Evolutionary conservation across 2,113 vertebrate genomes (phyloP), one percentile per base, ranked within the genome.

Genomic region (Gadus macrocephalus): DNA sequence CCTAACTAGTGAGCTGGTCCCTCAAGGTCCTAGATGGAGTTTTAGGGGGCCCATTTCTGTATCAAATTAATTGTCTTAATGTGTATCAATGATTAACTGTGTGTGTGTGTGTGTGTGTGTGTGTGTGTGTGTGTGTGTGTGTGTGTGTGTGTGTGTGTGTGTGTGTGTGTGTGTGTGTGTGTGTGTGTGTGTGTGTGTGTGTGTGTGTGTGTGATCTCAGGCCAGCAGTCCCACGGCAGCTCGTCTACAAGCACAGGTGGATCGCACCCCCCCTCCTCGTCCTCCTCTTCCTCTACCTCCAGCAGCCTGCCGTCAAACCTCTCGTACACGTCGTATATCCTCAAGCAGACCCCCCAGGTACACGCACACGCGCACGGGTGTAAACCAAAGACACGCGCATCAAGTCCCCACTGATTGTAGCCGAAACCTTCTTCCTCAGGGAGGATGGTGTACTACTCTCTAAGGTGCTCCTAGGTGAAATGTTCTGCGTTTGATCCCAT

Each of bases 301-400:
- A 89, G 91, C 85, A 94, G 93, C 73, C 81, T 96, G 66, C 94
- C 96, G 66, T 95, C 95, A 74, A 96, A 97, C 85, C 94, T 98
- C 78, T 95, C 96, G 14, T 99, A 97, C 78, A 99, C 96, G 0
- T 99, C 97, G 15, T 99, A 99, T 71, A 97, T 99, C 87, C 93
- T 99, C 69, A 99, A 98, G 86, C 97, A 99, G 81, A 99, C 97
- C 1, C 96, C 92, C 66, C 92, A 93, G 90, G 92, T 93, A 35
- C 22, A 66, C 4, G 35, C 17, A 55, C 67, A 17, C 17, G 15
- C 28, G 16, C 55, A 20, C 3, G 4, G 8, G 55, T 20, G 22
- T 49, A 65, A 22, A 65, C 53, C 38, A 11, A 38, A 66, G 16
- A 15, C 15, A 4, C 56, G 3, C 19, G 15, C 15, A 56, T 61